Conservation (phyloP, 1,140 invertebrate genomes). For the Drosophila pseudoananassae region DNA sequence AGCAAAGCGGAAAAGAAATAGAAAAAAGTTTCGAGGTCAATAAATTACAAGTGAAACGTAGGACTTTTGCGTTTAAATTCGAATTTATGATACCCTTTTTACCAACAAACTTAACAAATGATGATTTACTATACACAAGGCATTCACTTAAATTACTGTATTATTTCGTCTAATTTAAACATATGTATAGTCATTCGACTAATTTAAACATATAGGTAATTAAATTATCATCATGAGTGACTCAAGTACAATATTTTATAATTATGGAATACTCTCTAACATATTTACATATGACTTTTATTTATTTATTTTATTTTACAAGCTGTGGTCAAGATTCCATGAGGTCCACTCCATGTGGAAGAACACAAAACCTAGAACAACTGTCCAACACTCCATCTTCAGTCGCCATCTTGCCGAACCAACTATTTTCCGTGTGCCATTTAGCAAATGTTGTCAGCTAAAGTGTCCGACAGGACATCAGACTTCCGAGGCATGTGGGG, state of each 20-base stretch:
- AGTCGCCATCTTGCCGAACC: conserved; percentile 27
- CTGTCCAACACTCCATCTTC: conserved; percentile 16
- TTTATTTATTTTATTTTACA: too few relatives aligned
- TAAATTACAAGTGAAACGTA: conserved; percentile 47
- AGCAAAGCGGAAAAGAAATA: conserved; percentile 13
- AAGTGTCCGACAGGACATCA: conserved; percentile 48
- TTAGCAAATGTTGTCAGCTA: conserved; percentile 71
- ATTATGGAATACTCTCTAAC: too few relatives aligned
- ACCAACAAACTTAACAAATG: too few relatives aligned
- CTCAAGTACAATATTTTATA: too few relatives aligned
- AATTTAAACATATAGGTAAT: too few relatives aligned
- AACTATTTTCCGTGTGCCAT: conserved; percentile 64
- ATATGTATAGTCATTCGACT: too few relatives aligned
- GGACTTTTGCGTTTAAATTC: background rate
- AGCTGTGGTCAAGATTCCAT: background rate
- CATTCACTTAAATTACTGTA: too few relatives aligned
- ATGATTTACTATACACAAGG: too few relatives aligned
- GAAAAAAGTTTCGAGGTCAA: conserved; percentile 46
- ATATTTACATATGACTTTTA: too few relatives aligned
- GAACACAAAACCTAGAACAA: conserved; percentile 20
- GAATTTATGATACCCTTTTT: conserved; percentile 1
- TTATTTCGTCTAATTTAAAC: too few relatives aligned
- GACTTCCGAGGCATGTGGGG: conserved; percentile 18
- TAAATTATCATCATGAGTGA: too few relatives aligned
- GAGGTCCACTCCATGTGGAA: background rate